These are phyloP conservation scores for Dysidea cf. avara DNA, from an alignment of 37 sponge, comb jelly and placozoan genomes.

Conservation along the genomic window DNA sequence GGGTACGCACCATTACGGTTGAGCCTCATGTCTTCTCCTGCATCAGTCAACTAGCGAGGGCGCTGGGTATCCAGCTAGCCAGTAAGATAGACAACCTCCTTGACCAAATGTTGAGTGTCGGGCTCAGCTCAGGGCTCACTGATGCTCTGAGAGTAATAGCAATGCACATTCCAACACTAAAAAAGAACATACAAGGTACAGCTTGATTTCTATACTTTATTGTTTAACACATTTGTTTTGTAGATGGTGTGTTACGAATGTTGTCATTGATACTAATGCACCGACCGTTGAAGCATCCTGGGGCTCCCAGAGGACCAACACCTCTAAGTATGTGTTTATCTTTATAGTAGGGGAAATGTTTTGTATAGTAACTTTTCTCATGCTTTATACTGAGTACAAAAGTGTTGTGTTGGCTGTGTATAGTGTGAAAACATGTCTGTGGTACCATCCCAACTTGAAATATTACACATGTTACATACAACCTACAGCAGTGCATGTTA, in stretches of 20 bases:
- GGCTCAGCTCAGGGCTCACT: slow-evolving; percentile 69
- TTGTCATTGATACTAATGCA: slow-evolving; percentile 71
- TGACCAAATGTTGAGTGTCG: slow-evolving; percentile 69
- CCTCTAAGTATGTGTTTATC: no score
- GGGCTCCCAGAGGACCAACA: slow-evolving; percentile 55
- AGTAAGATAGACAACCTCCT: slow-evolving; percentile 48
- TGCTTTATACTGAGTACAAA: no score
- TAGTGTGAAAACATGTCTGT: no score
- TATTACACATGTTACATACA: no score
- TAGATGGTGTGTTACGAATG: slow-evolving; percentile 83
- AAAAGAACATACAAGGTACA: slow-evolving; percentile 75
- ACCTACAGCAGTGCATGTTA: no score
- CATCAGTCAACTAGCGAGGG: slow-evolving; percentile 82
- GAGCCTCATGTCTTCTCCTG: slow-evolving; percentile 79
- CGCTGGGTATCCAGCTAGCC: slow-evolving; percentile 55
- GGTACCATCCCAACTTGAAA: no score
- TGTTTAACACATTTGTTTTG: background rate
- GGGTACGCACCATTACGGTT: slow-evolving; percentile 4
- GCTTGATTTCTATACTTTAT: background rate
- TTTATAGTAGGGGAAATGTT: no score
- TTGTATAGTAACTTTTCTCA: no score
- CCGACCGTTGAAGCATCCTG: slow-evolving; percentile 60
- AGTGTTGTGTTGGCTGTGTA: no score
- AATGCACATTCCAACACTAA: slow-evolving; percentile 48
- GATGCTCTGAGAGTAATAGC: slow-evolving; percentile 56